A percentile compares a stretch with the other conserved stretches of the same genome.
phyloP scores from a whole-genome alignment of 2,113 vertebrate species.

The Lanius collurio region DNA sequence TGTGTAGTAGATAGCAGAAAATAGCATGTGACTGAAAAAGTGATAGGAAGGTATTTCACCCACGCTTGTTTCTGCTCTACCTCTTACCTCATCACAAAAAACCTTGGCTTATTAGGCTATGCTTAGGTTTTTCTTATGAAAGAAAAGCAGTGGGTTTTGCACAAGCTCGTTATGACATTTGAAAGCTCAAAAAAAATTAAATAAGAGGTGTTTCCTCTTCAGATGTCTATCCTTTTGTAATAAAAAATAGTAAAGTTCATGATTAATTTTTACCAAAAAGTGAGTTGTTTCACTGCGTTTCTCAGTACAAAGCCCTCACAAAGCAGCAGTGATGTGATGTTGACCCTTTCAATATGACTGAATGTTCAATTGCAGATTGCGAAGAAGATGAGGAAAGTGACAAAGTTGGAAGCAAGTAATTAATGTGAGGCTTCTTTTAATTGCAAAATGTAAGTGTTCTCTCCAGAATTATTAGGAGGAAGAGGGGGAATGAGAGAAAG shows the following conservation, averaged over 20 bases:
- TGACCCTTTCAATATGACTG: background rate
- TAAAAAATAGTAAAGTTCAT: background rate
- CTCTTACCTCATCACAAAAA: background rate
- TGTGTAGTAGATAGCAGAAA: background rate
- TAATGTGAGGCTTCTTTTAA: background rate
- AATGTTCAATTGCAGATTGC: background rate
- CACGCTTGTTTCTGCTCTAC: background rate
- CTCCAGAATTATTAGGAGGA: background rate
- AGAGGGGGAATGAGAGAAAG: background rate
- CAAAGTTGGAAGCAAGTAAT: background rate
- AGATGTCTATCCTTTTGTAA: background rate
- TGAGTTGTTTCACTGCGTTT: background rate
- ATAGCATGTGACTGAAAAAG: background rate
- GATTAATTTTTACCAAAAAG: background rate
- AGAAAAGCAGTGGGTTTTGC: background rate
- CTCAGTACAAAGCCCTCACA: background rate
- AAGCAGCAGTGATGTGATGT: background rate
- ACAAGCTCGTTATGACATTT: background rate
- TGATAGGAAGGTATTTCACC: background rate
- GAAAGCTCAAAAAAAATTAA: background rate
- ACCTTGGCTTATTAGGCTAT: background rate
- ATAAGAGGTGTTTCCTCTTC: background rate
- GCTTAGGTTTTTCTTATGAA: background rate
- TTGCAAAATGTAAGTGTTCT: background rate
- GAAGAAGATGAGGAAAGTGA: background rate